phyloP scores from a whole-genome alignment of 1,140 invertebrate genomes.

The Drosophila repletoides region DNA sequence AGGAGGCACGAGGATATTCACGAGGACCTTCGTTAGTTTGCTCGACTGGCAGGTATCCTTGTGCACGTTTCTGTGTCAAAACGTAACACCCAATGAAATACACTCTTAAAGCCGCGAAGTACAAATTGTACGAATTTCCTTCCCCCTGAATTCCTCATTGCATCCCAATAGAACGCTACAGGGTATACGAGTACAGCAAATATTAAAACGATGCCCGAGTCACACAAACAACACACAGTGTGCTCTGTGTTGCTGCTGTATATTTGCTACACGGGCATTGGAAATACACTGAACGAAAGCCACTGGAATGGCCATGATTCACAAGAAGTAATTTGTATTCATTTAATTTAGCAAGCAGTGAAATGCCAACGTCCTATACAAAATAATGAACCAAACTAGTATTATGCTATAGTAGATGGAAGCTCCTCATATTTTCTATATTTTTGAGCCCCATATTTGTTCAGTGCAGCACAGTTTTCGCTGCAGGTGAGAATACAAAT shows the following conservation, averaged over 20 bases:
- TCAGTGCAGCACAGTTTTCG: constrained; percentile 7
- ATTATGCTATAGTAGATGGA: too few relatives aligned
- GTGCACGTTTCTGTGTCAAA: not conserved
- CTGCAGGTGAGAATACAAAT: constrained; percentile 25
- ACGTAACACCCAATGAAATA: not conserved
- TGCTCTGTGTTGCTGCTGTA: not conserved
- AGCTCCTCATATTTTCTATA: too few relatives aligned
- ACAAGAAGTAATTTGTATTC: too few relatives aligned
- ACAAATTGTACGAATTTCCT: too few relatives aligned
- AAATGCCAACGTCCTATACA: too few relatives aligned
- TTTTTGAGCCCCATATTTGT: not conserved
- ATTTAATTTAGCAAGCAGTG: not conserved
- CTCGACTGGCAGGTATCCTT: not conserved
- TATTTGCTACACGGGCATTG: not conserved
- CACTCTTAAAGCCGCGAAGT: too few relatives aligned
- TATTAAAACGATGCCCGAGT: constrained; percentile 2
- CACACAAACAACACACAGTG: not conserved
- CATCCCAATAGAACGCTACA: not conserved
- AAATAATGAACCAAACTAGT: too few relatives aligned
- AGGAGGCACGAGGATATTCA: not conserved
- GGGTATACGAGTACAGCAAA: not conserved
- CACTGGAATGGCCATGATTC: too few relatives aligned
- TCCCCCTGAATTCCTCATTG: not conserved
- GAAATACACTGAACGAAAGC: too few relatives aligned
- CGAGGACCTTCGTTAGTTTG: not conserved